Conservation (phyloP, 2,888 invertebrate genomes). For the Agonopterix subpropinquella region DNA sequence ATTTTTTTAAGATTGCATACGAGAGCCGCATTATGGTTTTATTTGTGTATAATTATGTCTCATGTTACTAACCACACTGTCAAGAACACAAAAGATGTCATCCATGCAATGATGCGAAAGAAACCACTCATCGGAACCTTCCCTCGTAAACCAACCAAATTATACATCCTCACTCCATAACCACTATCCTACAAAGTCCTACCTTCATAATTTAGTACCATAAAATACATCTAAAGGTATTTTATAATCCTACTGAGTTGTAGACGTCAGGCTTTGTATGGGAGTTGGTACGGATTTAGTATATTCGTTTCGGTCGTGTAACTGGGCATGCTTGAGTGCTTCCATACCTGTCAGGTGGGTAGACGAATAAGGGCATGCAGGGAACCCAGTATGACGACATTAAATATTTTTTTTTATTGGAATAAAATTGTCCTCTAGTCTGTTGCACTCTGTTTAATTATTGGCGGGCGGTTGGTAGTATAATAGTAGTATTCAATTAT, state of each 20-base stretch:
- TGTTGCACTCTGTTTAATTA: slow-evolving; percentile 46
- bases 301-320: slow-evolving; percentile 13
- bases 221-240: slow-evolving; percentile 10
- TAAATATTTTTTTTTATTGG: slow-evolving; percentile 40
- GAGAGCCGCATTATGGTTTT: background rate
- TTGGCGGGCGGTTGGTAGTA: background rate
- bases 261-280: slow-evolving; percentile 9
- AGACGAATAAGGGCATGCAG: slow-evolving; percentile 53
- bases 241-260: slow-evolving; percentile 20
- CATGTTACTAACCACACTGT: background rate
- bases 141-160: slow-evolving; percentile 22
- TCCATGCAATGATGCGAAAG: slow-evolving; percentile 39
- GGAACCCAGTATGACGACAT: slow-evolving; percentile 46
- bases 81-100: slow-evolving; percentile 8
- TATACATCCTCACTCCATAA: slow-evolving; percentile 7
- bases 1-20: background rate
- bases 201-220: slow-evolving; percentile 7
- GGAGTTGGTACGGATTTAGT: slow-evolving; percentile 8
- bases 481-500: background rate
- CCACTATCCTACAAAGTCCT: background rate
- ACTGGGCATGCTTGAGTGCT: slow-evolving; percentile 30
- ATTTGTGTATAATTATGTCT: too few relatives aligned
- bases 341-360: slow-evolving; percentile 34
- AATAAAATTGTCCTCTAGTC: slow-evolving; percentile 38
- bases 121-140: slow-evolving; percentile 43